Conservation (phyloP, 2,113 vertebrate genomes). For the Cyprinodon brontotheroides region DNA sequence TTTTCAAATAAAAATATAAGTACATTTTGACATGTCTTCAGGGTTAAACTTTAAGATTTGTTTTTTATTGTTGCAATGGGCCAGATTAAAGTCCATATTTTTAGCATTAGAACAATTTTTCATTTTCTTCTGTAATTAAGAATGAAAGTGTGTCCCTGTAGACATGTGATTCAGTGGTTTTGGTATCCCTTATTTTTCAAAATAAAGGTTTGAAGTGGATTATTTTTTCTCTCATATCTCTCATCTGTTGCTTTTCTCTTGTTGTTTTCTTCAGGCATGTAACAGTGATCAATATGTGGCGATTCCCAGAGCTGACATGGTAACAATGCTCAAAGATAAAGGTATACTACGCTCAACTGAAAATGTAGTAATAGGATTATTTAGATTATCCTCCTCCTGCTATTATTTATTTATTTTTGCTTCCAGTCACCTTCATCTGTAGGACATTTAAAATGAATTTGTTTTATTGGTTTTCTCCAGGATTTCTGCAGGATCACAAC, state of each 20-base stretch:
- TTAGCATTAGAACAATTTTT: background rate
- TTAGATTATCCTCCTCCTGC: background rate
- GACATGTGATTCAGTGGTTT: background rate
- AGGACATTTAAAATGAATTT: too few species aligned
- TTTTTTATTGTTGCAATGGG: background rate
- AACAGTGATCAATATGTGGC: constrained; percentile 84
- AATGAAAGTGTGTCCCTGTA: background rate
- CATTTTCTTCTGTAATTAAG: background rate
- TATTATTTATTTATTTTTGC: background rate
- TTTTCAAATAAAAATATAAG: too few species aligned
- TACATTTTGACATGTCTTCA: too few species aligned
- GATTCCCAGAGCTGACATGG: constrained; percentile 79
- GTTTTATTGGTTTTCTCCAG: constrained; percentile 21
- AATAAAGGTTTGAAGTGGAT: background rate
- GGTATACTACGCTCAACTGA: constrained; percentile 41
- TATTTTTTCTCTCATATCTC: background rate
- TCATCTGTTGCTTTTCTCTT: background rate
- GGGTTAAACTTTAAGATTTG: too few species aligned
- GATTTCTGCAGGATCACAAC: constrained; percentile 44
- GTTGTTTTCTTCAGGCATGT: constrained; percentile 77
- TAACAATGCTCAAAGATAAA: constrained; percentile 68
- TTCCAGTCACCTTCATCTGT: background rate
- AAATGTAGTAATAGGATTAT: background rate
- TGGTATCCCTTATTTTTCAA: too few species aligned
- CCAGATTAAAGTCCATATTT: background rate